A percentile compares a stretch with the other conserved stretches of the same genome.
Evolutionary conservation across 2,113 vertebrate genomes (phyloP).

Genomic region (Campylomormyrus numenius): DNA sequence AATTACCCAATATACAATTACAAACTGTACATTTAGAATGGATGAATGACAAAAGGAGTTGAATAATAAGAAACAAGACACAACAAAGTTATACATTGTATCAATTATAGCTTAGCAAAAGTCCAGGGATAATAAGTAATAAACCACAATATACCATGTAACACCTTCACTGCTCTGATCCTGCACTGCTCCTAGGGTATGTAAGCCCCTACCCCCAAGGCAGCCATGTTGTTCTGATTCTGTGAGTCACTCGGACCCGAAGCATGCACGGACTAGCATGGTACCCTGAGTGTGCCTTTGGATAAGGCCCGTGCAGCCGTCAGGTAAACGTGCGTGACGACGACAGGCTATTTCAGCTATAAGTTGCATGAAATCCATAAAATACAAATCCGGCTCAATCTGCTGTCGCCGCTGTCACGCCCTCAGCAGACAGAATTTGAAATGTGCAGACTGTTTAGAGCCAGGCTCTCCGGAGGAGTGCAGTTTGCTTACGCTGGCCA

Average conservation of each 20-base stretch:
- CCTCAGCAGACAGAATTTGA: not conserved
- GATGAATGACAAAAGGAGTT: not conserved
- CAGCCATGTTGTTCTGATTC: not conserved
- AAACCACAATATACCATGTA: not conserved
- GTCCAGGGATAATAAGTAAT: not conserved
- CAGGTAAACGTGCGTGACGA: not conserved
- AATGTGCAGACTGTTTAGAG: not conserved
- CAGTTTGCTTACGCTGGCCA: not conserved
- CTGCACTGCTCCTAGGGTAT: not conserved
- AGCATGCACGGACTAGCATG: not conserved
- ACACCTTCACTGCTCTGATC: not conserved
- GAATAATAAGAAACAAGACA: not conserved
- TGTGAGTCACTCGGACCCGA: not conserved
- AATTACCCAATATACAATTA: not conserved
- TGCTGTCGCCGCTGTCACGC: not conserved
- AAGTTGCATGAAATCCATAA: not conserved
- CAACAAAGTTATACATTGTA: not conserved
- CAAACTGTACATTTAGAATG: not conserved
- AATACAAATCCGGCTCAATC: not conserved
- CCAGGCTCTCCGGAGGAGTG: not conserved
- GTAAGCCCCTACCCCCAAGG: not conserved
- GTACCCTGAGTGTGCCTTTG: not conserved
- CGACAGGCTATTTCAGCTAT: not conserved
- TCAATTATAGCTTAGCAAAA: not conserved
- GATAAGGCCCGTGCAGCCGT: not conserved